Evolutionary conservation across 2,888 invertebrate species (phyloP).

Genomic region (Auanema freiburgensis): DNA sequence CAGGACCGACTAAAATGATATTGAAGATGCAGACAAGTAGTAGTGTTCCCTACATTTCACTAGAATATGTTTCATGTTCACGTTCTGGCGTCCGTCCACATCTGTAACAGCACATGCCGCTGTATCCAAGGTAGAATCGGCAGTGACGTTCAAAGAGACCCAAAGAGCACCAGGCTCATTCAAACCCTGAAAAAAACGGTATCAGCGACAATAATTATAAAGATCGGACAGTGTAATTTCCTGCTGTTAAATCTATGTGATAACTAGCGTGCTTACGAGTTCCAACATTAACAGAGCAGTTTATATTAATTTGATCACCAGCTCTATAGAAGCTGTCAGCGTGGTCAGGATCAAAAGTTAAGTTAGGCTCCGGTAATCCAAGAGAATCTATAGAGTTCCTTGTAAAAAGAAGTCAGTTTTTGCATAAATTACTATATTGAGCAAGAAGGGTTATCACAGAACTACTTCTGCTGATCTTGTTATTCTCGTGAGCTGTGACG

Average conservation of each 20-base stretch:
- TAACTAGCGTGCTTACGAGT: conserved; percentile 4
- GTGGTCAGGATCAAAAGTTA: conserved; percentile 31
- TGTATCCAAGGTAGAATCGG: conserved; percentile 38
- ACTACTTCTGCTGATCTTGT: conserved; percentile 31
- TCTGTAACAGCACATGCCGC: conserved; percentile 41
- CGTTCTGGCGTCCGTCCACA: conserved; percentile 46
- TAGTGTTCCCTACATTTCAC: conserved; percentile 2
- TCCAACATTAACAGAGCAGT: conserved; percentile 25
- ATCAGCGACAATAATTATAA: too few relatives aligned
- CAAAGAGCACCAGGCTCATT: conserved; percentile 37
- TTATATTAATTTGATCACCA: conserved; percentile 31
- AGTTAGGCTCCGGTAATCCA: conserved; percentile 41
- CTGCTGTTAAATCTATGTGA: conserved; percentile 37
- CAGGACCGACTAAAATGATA: conserved; percentile 22
- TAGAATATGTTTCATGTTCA: conserved; percentile 35
- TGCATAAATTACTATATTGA: conserved; percentile 22
- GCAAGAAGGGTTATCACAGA: conserved; percentile 46
- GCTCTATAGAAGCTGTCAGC: conserved; percentile 28
- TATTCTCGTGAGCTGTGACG: conserved; percentile 35
- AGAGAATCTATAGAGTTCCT: conserved; percentile 24
- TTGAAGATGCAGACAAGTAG: background rate
- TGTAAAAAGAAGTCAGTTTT: background rate
- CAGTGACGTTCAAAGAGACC: conserved; percentile 29
- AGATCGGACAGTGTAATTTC: conserved; percentile 22
- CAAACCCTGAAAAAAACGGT: conserved; percentile 11